A percentile compares a stretch with the other conserved stretches of the same genome.
These are phyloP conservation scores for Beaufortia kweichowensis DNA, from an alignment of 2,113 vertebrate genomes.

Conservation along the genomic window DNA sequence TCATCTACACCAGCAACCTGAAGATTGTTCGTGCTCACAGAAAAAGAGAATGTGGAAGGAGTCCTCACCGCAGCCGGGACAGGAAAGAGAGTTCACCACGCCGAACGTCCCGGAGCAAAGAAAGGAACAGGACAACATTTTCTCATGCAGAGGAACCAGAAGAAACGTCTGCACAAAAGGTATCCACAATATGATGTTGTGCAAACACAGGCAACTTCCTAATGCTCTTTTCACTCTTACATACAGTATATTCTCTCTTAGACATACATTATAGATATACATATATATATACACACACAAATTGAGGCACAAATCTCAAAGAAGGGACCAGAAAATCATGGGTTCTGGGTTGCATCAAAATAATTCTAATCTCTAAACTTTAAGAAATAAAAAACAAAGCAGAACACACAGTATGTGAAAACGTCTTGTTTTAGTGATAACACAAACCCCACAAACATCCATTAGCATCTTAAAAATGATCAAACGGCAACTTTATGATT, in stretches of 20 bases:
- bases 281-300: no score
- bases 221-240: neutral
- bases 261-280: no score
- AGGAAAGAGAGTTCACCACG: constrained; percentile 42
- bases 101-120: constrained; percentile 51
- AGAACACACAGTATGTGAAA: no score
- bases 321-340: no score
- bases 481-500: neutral
- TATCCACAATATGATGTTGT: neutral
- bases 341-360: no score
- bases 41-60: constrained; percentile 76
- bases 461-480: neutral
- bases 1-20: constrained; percentile 96
- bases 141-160: constrained; percentile 50
- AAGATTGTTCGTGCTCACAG: constrained; percentile 87
- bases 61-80: constrained; percentile 59
- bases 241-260: no score
- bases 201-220: neutral
- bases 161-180: constrained; percentile 39
- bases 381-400: no score
- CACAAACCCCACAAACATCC: no score
- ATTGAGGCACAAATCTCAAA: no score
- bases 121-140: constrained; percentile 52
- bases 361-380: no score
- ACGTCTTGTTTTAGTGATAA: no score